Conservation (phyloP, 2,113 vertebrate species). For the Euleptes europaea region DNA sequence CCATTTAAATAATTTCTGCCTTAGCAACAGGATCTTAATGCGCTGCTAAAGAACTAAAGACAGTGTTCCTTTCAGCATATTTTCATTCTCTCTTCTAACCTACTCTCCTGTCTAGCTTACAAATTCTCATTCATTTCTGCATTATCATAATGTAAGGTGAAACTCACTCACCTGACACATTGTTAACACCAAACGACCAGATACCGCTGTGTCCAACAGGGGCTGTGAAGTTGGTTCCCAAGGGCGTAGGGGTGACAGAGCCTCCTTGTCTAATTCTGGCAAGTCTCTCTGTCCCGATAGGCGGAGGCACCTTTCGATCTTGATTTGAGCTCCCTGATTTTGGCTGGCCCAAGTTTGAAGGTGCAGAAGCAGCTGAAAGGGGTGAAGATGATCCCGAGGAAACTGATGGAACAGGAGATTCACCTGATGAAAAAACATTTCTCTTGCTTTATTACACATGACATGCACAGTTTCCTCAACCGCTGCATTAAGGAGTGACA, state of each 20-base stretch:
- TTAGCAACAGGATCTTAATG: not conserved
- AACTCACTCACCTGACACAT: constrained; percentile 83
- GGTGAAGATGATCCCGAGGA: constrained; percentile 92
- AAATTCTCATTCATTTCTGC: not conserved
- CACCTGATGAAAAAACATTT: constrained; percentile 85
- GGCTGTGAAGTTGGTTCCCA: constrained; percentile 92
- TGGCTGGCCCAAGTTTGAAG: constrained; percentile 85
- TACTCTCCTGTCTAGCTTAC: too few species aligned
- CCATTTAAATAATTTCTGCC: not conserved
- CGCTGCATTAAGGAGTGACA: not conserved
- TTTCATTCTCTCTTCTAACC: too few species aligned
- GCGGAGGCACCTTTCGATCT: constrained; percentile 95
- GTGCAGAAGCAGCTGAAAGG: constrained; percentile 87
- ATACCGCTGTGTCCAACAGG: constrained; percentile 97
- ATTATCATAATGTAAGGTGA: rapidly evolving
- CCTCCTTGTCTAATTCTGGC: constrained; percentile 97
- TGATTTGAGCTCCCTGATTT: constrained; percentile 84
- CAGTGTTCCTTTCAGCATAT: not conserved
- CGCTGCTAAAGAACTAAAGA: not conserved
- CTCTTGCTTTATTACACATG: constrained; percentile 73
- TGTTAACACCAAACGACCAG: constrained; percentile 97
- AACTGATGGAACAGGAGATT: constrained; percentile 93
- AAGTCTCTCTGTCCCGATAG: constrained; percentile 94
- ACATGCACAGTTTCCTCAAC: not conserved
- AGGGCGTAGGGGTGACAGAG: constrained; percentile 87